Evolutionary conservation across 2,888 invertebrate species (phyloP).

Genomic region (Strigamia transsilvanica): DNA sequence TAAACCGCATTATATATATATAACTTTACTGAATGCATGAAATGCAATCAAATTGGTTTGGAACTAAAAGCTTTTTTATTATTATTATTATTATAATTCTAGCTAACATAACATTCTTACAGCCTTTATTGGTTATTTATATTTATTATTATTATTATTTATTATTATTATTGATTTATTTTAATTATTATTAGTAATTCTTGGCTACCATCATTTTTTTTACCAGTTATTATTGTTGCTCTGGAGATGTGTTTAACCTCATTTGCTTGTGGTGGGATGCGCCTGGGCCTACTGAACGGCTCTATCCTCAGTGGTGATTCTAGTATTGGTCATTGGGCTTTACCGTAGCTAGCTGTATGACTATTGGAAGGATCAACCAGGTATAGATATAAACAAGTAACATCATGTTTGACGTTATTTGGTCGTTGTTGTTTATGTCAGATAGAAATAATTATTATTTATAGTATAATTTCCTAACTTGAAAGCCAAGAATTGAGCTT

Average conservation of each 20-base stretch:
- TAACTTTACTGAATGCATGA: constrained; percentile 13
- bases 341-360: constrained; percentile 14
- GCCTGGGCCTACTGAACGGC: constrained; percentile 37
- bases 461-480: too few relatives aligned
- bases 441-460: too few relatives aligned
- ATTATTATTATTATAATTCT: constrained; percentile 22
- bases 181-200: constrained; percentile 24
- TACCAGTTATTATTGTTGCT: constrained; percentile 40
- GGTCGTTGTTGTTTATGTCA: too few relatives aligned
- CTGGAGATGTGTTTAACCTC: constrained; percentile 36
- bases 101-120: constrained; percentile 33
- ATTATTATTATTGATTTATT: too few relatives aligned
- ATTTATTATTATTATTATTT: neutral
- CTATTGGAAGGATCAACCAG: constrained; percentile 31
- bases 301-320: constrained; percentile 37
- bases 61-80: constrained; percentile 29
- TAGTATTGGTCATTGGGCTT: neutral
- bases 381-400: constrained; percentile 28
- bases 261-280: constrained; percentile 41
- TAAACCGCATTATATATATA: neutral
- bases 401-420: neutral
- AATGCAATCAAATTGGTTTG: constrained; percentile 28
- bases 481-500: too few relatives aligned
- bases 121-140: constrained; percentile 43
- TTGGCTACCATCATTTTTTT: constrained; percentile 43